Evolutionary conservation across 2,797 vertebrate genomes (phyloP).

Genomic region (Lates japonicus): DNA sequence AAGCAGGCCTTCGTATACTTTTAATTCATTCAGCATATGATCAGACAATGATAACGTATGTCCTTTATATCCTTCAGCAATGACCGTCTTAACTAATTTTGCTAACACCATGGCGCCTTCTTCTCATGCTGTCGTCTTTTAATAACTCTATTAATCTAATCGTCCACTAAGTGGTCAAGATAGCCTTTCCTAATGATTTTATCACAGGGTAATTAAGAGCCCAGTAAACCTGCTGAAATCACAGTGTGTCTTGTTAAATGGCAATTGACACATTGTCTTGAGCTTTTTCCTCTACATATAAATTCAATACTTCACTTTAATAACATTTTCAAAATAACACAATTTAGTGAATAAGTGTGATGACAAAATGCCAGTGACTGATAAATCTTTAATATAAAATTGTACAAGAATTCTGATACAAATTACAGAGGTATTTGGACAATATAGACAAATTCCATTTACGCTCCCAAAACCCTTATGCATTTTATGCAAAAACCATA

Average conservation of each 20-base stretch:
- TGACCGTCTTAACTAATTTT: slow-evolving; percentile 75
- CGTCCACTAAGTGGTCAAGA: slow-evolving; percentile 87
- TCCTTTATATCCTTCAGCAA: slow-evolving; percentile 58
- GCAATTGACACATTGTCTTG: slow-evolving; percentile 71
- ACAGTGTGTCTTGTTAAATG: slow-evolving; percentile 60
- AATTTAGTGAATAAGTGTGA: slow-evolving; percentile 49
- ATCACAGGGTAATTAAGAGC: slow-evolving; percentile 82
- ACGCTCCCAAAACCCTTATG: slow-evolving; percentile 99
- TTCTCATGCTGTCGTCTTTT: slow-evolving; percentile 80
- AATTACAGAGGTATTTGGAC: slow-evolving; percentile 99
- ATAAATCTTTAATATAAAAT: slow-evolving; percentile 99
- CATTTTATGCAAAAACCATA: slow-evolving; percentile 97
- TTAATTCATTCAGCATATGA: slow-evolving; percentile 64
- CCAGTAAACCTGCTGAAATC: slow-evolving; percentile 74
- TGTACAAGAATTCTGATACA: slow-evolving; percentile 99
- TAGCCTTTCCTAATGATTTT: slow-evolving; percentile 84
- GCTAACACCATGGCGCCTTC: slow-evolving; percentile 67
- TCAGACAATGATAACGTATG: slow-evolving; percentile 47
- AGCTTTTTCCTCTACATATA: slow-evolving; percentile 1
- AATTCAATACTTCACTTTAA: slow-evolving; percentile 18
- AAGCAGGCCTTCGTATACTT: background rate
- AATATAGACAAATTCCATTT: slow-evolving; percentile 99
- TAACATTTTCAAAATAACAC: background rate
- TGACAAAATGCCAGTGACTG: slow-evolving; percentile 91
- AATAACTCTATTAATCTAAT: slow-evolving; percentile 87